phyloP scores from a whole-genome alignment of 2,888 invertebrate species.

The Erannis defoliaria region DNA sequence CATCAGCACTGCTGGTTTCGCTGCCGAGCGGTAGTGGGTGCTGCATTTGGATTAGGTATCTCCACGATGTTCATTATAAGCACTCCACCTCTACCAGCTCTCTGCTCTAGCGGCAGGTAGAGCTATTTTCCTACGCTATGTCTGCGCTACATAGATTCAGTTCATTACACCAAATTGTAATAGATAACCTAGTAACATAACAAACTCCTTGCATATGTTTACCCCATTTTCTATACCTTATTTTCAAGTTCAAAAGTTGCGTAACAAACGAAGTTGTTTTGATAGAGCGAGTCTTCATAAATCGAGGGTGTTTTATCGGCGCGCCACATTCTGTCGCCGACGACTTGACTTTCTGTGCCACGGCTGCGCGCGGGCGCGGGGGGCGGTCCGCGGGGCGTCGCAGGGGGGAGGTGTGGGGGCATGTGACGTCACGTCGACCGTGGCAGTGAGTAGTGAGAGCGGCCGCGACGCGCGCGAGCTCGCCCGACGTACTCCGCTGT shows the following conservation, averaged over 20 bases:
- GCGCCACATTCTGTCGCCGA: constrained; percentile 80
- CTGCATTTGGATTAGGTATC: no score
- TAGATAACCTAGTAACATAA: no score
- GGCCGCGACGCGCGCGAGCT: constrained; percentile 78
- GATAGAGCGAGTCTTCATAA: constrained; percentile 78
- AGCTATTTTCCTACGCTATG: no score
- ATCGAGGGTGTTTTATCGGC: constrained; percentile 82
- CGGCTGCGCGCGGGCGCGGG: constrained; percentile 68
- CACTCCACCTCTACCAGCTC: no score
- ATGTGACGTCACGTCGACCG: constrained; percentile 85
- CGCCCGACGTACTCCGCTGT: constrained; percentile 80
- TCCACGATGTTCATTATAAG: no score
- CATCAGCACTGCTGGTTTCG: no score
- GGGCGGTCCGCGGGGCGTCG: constrained; percentile 60
- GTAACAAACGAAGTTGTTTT: constrained; percentile 76
- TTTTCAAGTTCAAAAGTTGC: constrained; percentile 75
- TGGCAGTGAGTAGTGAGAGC: constrained; percentile 84
- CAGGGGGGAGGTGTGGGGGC: constrained; percentile 55
- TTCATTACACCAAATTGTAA: not conserved
- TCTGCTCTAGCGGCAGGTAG: no score
- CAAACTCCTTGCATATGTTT: constrained; percentile 12
- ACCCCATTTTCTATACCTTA: constrained; percentile 33
- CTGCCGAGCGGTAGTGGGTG: no score
- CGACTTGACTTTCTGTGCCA: constrained; percentile 83
- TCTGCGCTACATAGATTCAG: not conserved